Evolutionary conservation across 2,113 vertebrate genomes (phyloP).

Genomic region (Halcyon malimbica): DNA sequence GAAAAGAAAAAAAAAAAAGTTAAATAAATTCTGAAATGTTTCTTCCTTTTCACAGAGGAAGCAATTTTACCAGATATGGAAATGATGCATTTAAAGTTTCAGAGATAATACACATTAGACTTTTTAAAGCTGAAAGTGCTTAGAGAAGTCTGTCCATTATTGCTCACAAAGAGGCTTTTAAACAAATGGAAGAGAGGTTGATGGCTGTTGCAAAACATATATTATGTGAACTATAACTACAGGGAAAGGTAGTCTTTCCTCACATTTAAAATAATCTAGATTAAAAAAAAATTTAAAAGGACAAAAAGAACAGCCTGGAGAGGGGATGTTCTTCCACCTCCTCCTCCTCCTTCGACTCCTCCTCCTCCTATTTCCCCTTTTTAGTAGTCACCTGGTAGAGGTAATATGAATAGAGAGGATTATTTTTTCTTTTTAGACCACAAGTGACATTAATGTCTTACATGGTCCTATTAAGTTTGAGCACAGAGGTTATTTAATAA

Average conservation of each 20-base stretch:
- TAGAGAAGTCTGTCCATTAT: neutral
- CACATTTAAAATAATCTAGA: neutral
- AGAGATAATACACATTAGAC: neutral
- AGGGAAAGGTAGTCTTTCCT: neutral
- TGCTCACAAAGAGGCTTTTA: slow-evolving; percentile 21
- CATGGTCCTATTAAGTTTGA: neutral
- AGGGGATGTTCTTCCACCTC: neutral
- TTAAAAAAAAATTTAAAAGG: neutral
- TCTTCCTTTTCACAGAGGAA: neutral
- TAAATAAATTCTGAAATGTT: neutral
- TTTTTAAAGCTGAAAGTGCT: neutral
- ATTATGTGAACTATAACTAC: neutral
- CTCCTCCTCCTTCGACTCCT: neutral
- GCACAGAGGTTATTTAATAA: neutral
- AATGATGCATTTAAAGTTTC: neutral
- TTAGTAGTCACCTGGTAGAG: neutral
- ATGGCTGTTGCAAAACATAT: neutral
- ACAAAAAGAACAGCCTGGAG: neutral
- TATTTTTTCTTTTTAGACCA: neutral
- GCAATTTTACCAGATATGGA: neutral
- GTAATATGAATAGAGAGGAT: neutral
- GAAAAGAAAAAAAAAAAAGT: neutral
- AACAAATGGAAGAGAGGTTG: neutral
- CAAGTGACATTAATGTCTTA: neutral
- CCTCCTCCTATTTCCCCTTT: neutral